Evolutionary conservation across 2,113 vertebrate species (phyloP).

Genomic region (Neofelis nebulosa): DNA sequence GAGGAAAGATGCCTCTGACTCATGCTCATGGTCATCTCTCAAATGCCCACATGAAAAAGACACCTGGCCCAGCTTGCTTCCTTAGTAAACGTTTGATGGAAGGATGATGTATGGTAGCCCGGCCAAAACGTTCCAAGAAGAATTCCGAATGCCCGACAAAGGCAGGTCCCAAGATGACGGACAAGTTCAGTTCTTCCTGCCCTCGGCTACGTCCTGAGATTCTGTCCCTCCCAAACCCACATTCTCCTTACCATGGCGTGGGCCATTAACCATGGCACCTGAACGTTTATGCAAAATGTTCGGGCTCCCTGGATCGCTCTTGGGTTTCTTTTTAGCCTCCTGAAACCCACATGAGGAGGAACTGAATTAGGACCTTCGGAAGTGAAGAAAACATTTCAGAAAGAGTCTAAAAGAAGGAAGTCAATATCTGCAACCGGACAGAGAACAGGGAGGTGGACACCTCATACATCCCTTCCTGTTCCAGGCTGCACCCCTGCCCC

Average conservation of each 20-base stretch:
- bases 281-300: fast-evolving
- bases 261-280: not conserved
- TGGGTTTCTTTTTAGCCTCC: constrained; percentile 45
- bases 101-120: not conserved
- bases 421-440: not conserved
- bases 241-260: not conserved
- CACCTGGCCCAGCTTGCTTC: not conserved
- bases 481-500: not conserved
- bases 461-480: not conserved
- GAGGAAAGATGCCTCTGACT: not conserved
- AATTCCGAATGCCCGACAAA: not conserved
- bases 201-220: not conserved
- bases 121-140: not conserved
- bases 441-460: not conserved
- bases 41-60: not conserved
- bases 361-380: constrained; percentile 22
- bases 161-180: not conserved
- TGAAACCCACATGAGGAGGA: constrained; percentile 56
- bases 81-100: not conserved
- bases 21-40: not conserved
- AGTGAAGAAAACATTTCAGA: constrained; percentile 40
- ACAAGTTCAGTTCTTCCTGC: not conserved
- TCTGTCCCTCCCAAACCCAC: not conserved
- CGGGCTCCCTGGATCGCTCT: not conserved
- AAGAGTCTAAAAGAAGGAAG: constrained; percentile 13